phyloP scores from a whole-genome alignment of 2,113 vertebrate genomes.

The Motacilla alba region DNA sequence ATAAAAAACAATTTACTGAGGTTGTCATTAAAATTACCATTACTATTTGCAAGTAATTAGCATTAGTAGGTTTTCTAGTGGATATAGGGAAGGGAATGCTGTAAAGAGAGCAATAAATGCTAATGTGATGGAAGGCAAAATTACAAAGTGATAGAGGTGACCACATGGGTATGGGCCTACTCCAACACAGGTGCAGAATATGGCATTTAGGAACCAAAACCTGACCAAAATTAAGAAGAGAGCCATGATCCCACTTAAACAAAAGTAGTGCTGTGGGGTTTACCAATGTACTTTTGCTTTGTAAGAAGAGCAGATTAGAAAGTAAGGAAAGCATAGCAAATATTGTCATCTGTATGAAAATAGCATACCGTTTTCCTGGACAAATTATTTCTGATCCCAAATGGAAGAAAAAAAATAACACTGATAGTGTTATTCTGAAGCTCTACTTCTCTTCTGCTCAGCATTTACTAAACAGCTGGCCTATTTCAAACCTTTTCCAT shows the following conservation, averaged over 20 bases:
- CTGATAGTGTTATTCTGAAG: neutral
- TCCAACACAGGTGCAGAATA: neutral
- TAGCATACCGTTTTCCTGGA: neutral
- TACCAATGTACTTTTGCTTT: neutral
- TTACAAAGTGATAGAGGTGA: neutral
- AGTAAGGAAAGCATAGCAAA: neutral
- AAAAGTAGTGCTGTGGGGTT: neutral
- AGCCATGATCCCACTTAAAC: neutral
- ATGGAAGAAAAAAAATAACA: neutral
- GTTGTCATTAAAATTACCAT: slow-evolving; percentile 38
- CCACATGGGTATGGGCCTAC: neutral
- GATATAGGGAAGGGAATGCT: neutral
- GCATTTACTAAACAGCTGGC: neutral
- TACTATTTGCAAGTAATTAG: slow-evolving; percentile 47
- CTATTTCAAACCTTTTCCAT: neutral
- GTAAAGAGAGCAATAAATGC: slow-evolving; percentile 21
- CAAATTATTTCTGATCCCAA: neutral
- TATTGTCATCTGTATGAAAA: neutral
- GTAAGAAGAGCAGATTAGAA: neutral
- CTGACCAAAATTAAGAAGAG: neutral
- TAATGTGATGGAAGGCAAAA: slow-evolving; percentile 22
- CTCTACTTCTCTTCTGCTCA: neutral
- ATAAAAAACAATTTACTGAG: slow-evolving; percentile 39
- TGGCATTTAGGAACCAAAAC: neutral
- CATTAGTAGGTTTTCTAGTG: neutral